phyloP scores from a whole-genome alignment of 2,888 invertebrate species.

The Drosophila suboccidentalis region DNA sequence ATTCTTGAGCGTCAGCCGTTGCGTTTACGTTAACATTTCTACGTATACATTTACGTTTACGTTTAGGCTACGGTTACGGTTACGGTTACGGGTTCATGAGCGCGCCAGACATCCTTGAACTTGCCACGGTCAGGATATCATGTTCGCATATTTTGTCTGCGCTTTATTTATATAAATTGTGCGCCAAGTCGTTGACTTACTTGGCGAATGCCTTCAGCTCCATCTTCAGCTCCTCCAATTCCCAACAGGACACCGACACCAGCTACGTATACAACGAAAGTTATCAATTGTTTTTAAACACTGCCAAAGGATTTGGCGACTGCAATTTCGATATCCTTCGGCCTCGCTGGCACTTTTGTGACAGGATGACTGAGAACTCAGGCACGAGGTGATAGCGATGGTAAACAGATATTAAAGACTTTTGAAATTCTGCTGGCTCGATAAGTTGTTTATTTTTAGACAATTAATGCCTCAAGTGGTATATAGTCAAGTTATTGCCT shows the following conservation, averaged over 20 bases:
- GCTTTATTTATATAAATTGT: slow-evolving; percentile 68
- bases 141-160: slow-evolving; percentile 75
- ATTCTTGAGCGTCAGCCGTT: slow-evolving; percentile 5
- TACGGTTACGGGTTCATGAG: slow-evolving; percentile 58
- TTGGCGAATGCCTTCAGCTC: slow-evolving; percentile 16
- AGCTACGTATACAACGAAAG: slow-evolving; percentile 7
- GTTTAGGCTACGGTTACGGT: slow-evolving; percentile 14
- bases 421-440: not conserved
- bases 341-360: slow-evolving; percentile 6
- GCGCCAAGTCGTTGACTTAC: slow-evolving; percentile 65
- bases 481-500: too few species aligned
- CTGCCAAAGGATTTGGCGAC: slow-evolving; percentile 38
- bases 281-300: slow-evolving; percentile 56
- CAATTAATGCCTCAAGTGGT: too few species aligned
- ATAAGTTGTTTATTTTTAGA: too few species aligned
- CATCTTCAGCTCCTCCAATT: slow-evolving; percentile 5
- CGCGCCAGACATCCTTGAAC: slow-evolving; percentile 74
- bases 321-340: slow-evolving; percentile 50
- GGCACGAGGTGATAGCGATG: slow-evolving; percentile 7
- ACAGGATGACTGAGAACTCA: slow-evolving; percentile 5
- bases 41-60: slow-evolving; percentile 4
- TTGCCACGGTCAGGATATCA: slow-evolving; percentile 73
- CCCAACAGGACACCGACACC: not conserved
- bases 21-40: slow-evolving; percentile 18
- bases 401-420: not conserved